Conservation (phyloP, 2,113 vertebrate genomes). For the Sphyrna mokarran region DNA sequence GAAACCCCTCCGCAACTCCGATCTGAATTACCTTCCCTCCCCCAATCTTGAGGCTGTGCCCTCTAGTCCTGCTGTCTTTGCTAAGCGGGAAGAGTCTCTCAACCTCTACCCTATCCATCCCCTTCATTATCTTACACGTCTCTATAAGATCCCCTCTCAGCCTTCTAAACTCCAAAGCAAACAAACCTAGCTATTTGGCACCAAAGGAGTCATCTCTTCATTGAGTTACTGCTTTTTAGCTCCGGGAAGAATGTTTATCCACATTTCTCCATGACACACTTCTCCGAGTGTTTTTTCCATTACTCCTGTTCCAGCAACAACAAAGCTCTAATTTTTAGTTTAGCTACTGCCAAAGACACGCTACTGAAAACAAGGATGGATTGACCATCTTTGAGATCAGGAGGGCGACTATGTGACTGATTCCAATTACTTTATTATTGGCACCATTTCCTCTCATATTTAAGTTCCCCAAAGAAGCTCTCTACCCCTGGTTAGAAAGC, state of each 20-base stretch:
- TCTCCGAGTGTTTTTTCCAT: not conserved
- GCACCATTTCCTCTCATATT: not conserved
- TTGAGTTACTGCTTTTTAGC: not conserved
- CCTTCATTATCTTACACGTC: too few species aligned
- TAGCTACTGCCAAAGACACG: not conserved
- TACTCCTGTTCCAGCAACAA: not conserved
- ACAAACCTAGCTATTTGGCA: too few species aligned
- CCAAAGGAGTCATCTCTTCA: not conserved
- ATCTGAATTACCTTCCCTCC: too few species aligned
- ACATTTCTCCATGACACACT: not conserved
- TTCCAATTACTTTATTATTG: not conserved
- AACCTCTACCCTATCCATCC: too few species aligned
- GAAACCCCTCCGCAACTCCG: too few species aligned
- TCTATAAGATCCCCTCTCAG: too few species aligned
- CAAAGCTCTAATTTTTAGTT: too few species aligned
- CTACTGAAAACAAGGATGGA: not conserved
- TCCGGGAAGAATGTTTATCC: not conserved
- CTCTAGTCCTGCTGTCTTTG: too few species aligned
- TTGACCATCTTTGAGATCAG: not conserved
- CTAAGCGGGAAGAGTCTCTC: too few species aligned
- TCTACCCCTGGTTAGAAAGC: not conserved
- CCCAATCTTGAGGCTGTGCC: too few species aligned
- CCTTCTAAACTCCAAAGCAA: too few species aligned
- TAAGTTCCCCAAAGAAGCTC: not conserved
- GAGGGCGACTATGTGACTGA: not conserved